These are phyloP conservation scores for Saxidomus purpurata DNA, from an alignment of 1,140 invertebrate genomes.

Conservation along the genomic window DNA sequence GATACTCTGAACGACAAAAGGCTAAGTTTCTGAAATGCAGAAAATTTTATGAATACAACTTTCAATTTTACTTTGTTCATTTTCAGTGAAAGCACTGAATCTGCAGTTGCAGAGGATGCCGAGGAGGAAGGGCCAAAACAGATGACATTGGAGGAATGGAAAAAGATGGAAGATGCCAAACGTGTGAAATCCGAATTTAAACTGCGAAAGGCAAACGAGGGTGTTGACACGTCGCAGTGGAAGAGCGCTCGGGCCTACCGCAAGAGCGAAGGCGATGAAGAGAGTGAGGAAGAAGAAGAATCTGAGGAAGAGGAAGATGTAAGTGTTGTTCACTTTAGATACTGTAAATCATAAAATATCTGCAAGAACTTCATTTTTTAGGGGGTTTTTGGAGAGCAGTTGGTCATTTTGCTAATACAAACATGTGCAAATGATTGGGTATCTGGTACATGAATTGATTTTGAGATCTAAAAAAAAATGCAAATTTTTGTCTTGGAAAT, in stretches of 20 bases:
- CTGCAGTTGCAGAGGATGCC: slow-evolving; percentile 64
- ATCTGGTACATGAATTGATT: too few relatives aligned
- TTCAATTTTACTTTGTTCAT: neutral
- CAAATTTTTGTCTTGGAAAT: too few relatives aligned
- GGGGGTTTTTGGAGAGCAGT: too few relatives aligned
- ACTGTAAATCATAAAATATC: too few relatives aligned
- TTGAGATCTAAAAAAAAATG: too few relatives aligned
- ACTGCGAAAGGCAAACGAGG: slow-evolving; percentile 80
- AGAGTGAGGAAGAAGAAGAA: slow-evolving; percentile 69
- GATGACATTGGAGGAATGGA: slow-evolving; percentile 84
- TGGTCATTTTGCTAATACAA: too few relatives aligned
- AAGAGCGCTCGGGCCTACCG: slow-evolving; percentile 76
- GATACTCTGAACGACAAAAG: too few relatives aligned
- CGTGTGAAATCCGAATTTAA: slow-evolving; percentile 80
- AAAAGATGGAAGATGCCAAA: slow-evolving; percentile 75
- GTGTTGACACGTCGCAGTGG: slow-evolving; percentile 78
- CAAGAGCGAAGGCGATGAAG: slow-evolving; percentile 77
- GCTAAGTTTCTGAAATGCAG: too few relatives aligned
- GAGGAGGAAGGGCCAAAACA: slow-evolving; percentile 75
- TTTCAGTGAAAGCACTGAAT: slow-evolving; percentile 77
- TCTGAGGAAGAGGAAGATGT: slow-evolving; percentile 65
- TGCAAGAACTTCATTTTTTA: too few relatives aligned
- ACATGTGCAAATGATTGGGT: too few relatives aligned
- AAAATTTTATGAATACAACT: too few relatives aligned
- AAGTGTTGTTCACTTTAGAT: neutral